Conservation (phyloP, 2,797 vertebrate genomes). For the Hemitrygon akajei region DNA sequence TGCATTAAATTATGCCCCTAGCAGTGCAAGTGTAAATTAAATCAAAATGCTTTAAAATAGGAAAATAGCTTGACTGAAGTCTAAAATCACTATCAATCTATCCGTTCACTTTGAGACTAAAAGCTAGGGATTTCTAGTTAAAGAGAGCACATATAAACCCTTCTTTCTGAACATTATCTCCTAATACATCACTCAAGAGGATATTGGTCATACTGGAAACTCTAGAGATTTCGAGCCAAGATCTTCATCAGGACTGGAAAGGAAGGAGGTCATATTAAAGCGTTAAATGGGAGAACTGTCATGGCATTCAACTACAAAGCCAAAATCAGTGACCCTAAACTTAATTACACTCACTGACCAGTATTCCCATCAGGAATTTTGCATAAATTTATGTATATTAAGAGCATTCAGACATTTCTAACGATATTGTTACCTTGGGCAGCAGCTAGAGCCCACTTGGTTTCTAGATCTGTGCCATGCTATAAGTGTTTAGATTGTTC, state of each 20-base stretch:
- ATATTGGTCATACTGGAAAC: not conserved
- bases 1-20: not conserved
- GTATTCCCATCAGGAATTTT: not conserved
- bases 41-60: not conserved
- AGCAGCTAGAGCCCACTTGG: not conserved
- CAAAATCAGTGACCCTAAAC: not conserved
- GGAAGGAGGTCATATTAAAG: not conserved
- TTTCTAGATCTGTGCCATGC: not conserved
- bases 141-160: not conserved
- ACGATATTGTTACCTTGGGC: not conserved
- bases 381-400: not conserved
- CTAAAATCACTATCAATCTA: not conserved
- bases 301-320: not conserved
- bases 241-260: no score
- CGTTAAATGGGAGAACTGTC: not conserved
- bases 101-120: not conserved
- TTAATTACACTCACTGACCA: not conserved
- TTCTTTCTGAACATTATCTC: slow-evolving; percentile 37
- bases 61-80: not conserved
- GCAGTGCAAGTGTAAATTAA: not conserved
- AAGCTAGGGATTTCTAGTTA: not conserved
- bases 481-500: not conserved
- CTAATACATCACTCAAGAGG: slow-evolving; percentile 45
- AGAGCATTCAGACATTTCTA: not conserved
- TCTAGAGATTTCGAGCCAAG: no score